Percentiles rank a stretch among this genome's conserved stretches.
phyloP scores from a whole-genome alignment of 2,888 invertebrate species.

The Phania funesta region DNA sequence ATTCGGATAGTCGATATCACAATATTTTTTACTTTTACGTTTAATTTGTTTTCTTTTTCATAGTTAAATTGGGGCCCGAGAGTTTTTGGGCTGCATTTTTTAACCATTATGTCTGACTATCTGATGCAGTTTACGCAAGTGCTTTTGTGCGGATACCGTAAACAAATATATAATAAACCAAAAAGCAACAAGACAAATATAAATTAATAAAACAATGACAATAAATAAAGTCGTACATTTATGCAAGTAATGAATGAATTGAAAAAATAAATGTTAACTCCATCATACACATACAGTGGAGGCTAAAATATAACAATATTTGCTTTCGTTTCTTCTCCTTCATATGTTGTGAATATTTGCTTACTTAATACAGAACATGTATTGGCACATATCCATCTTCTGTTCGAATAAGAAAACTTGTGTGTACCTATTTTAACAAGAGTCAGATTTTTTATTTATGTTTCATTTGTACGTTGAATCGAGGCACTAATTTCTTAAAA shows the following conservation, averaged over 20 bases:
- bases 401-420: too few relatives aligned
- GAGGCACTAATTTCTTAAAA: too few relatives aligned
- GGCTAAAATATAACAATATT: neutral
- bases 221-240: constrained; percentile 51
- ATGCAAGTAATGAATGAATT: constrained; percentile 48
- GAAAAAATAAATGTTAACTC: constrained; percentile 25
- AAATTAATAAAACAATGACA: constrained; percentile 43
- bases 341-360: constrained; percentile 1
- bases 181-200: constrained; percentile 16
- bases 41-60: too few relatives aligned
- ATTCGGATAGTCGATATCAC: too few relatives aligned
- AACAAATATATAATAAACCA: constrained; percentile 2
- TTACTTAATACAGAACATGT: neutral
- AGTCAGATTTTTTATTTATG: too few relatives aligned
- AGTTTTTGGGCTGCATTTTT: neutral
- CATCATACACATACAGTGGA: constrained; percentile 2
- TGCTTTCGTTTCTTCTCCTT: constrained; percentile 18
- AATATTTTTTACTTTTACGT: too few relatives aligned
- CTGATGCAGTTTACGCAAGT: neutral
- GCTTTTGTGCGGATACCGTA: neutral
- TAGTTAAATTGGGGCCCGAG: too few relatives aligned
- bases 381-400: too few relatives aligned
- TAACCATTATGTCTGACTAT: neutral
- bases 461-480: too few relatives aligned
- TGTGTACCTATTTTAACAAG: too few relatives aligned